phyloP scores from a whole-genome alignment of 2,888 invertebrate species.

The Oxycera nigricornis region DNA sequence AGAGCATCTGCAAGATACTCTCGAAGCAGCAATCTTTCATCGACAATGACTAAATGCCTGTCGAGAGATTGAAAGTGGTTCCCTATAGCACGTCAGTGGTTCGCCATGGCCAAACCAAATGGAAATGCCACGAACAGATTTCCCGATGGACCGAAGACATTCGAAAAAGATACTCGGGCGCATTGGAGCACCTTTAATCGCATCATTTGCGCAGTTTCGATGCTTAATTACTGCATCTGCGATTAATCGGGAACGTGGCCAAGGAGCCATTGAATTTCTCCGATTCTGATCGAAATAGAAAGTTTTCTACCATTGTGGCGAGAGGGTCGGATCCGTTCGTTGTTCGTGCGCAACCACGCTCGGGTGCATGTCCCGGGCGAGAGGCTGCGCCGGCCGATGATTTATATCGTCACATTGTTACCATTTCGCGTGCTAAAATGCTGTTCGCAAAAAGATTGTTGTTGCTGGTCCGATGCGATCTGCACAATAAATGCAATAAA shows the following conservation, averaged over 20 bases:
- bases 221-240: constrained; percentile 22
- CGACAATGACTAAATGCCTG: not conserved
- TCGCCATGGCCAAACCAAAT: not conserved
- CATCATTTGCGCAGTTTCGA: constrained; percentile 26
- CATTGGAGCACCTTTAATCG: not conserved
- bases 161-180: not conserved
- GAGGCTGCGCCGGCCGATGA: constrained; percentile 1
- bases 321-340: not conserved
- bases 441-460: constrained; percentile 17
- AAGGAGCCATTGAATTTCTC: not conserved
- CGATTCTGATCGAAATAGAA: constrained; percentile 34
- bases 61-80: not conserved
- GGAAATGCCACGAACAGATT: not conserved
- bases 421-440: constrained; percentile 36
- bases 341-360: not conserved
- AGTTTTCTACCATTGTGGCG: constrained; percentile 16
- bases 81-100: not conserved
- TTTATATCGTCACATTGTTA: constrained; percentile 36
- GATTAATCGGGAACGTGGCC: not conserved
- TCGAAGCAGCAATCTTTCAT: not conserved
- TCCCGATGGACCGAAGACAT: not conserved
- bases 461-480: constrained; percentile 12
- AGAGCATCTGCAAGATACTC: not conserved
- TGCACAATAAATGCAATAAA: constrained; percentile 25
- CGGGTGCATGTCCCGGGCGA: constrained; percentile 3